phyloP scores from a whole-genome alignment of 2,888 invertebrate genomes.

The Ormia ochracea region DNA sequence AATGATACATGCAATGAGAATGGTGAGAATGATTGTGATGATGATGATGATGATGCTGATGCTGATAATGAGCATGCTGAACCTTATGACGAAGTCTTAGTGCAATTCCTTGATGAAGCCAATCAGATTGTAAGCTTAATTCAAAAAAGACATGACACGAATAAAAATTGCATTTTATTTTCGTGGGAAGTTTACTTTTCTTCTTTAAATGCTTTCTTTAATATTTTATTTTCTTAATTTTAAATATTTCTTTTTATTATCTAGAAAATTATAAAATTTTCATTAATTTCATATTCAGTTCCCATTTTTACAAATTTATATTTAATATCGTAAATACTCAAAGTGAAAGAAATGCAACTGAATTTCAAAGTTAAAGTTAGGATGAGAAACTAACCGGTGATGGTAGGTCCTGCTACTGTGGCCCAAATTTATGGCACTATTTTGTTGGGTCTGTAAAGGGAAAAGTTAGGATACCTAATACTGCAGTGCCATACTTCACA shows the following conservation, averaged over 20 bases:
- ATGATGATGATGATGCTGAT: slow-evolving; percentile 60
- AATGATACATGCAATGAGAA: slow-evolving; percentile 35
- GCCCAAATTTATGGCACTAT: too few species aligned
- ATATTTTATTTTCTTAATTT: neutral
- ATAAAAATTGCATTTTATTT: slow-evolving; percentile 3
- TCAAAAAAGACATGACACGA: slow-evolving; percentile 19
- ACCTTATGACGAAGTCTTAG: slow-evolving; percentile 71
- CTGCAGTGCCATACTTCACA: too few species aligned
- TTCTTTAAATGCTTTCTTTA: neutral
- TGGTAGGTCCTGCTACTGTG: too few species aligned
- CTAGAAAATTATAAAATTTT: too few species aligned
- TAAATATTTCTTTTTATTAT: neutral
- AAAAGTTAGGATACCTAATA: too few species aligned
- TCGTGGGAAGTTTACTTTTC: slow-evolving; percentile 21
- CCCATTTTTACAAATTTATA: too few species aligned
- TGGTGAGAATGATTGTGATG: neutral
- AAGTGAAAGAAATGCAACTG: too few species aligned
- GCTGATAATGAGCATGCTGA: slow-evolving; percentile 65
- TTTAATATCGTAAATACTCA: too few species aligned
- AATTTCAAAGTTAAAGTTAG: too few species aligned
- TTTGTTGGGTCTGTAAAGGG: too few species aligned
- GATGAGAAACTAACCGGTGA: too few species aligned
- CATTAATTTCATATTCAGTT: too few species aligned
- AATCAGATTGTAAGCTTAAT: slow-evolving; percentile 72
- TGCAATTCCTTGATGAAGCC: slow-evolving; percentile 72